phyloP scores from a whole-genome alignment of 2,113 vertebrate genomes.

The Dryoscopus gambensis region DNA sequence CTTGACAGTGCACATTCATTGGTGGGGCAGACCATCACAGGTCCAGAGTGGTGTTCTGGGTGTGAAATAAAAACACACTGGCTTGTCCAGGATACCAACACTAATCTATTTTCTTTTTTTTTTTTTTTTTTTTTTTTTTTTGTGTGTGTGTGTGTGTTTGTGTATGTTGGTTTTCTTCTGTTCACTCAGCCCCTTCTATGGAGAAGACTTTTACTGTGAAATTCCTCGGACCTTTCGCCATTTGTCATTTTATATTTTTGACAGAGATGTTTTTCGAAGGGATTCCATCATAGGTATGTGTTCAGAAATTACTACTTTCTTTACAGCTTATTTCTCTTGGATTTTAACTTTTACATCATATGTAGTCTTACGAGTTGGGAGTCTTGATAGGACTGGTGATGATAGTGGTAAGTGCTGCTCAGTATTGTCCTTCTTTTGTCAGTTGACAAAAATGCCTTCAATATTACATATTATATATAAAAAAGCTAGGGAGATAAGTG shows the following conservation, averaged over 20 bases:
- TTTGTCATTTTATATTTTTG: constrained; percentile 97
- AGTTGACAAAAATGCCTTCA: not conserved
- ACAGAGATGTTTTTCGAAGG: constrained; percentile 98
- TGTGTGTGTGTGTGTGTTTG: not conserved
- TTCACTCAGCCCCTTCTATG: constrained; percentile 90
- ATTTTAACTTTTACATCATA: not conserved
- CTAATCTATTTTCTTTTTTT: not conserved
- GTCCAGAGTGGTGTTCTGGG: not conserved
- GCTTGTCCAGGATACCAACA: not conserved
- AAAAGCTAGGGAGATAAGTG: not conserved
- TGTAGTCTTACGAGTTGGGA: not conserved
- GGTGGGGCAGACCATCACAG: not conserved
- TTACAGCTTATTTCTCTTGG: not conserved
- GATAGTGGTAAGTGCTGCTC: not conserved
- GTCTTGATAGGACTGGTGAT: not conserved
- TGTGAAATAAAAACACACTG: not conserved
- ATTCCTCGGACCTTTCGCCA: constrained; percentile 96
- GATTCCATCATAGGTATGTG: constrained; percentile 96
- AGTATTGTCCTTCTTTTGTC: not conserved
- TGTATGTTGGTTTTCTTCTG: not conserved
- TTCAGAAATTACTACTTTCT: not conserved
- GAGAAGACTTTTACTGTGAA: constrained; percentile 99
- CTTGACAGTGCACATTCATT: not conserved
- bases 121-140: not conserved
- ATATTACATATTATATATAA: not conserved